These are phyloP conservation scores for Hylomyscus alleni DNA, from an alignment of 2,797 vertebrate genomes.

Conservation along the genomic window DNA sequence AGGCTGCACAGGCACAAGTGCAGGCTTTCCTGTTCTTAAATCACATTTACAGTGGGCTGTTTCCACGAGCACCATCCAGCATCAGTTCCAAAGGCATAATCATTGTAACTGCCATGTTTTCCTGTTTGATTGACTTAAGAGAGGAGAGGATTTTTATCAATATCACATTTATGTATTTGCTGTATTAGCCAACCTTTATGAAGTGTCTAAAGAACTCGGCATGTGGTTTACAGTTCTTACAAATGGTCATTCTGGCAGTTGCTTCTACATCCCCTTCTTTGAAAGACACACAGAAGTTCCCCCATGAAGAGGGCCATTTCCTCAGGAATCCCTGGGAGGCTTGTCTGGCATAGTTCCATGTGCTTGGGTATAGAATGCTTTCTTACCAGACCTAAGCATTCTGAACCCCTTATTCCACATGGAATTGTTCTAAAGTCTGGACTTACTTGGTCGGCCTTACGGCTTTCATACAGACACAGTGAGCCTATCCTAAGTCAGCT, in stretches of 20 bases:
- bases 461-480: conserved; percentile 54
- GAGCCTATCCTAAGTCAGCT: conserved; percentile 34
- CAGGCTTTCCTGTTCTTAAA: not conserved
- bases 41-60: not conserved
- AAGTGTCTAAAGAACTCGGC: not conserved
- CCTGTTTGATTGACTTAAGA: not conserved
- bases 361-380: not conserved
- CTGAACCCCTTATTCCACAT: not conserved
- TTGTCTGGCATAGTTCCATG: not conserved
- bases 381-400: not conserved
- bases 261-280: not conserved
- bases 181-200: not conserved
- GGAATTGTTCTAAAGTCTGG: not conserved
- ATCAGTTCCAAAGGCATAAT: not conserved
- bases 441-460: not conserved
- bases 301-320: conserved; percentile 47
- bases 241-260: not conserved
- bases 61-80: not conserved
- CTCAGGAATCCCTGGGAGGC: not conserved
- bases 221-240: not conserved
- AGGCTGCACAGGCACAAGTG: not conserved
- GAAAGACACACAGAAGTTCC: conserved; percentile 41
- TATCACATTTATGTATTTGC: not conserved
- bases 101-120: not conserved
- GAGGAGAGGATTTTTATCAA: not conserved